phyloP scores from a whole-genome alignment of 2,888 invertebrate genomes.

The Pterostichus niger region DNA sequence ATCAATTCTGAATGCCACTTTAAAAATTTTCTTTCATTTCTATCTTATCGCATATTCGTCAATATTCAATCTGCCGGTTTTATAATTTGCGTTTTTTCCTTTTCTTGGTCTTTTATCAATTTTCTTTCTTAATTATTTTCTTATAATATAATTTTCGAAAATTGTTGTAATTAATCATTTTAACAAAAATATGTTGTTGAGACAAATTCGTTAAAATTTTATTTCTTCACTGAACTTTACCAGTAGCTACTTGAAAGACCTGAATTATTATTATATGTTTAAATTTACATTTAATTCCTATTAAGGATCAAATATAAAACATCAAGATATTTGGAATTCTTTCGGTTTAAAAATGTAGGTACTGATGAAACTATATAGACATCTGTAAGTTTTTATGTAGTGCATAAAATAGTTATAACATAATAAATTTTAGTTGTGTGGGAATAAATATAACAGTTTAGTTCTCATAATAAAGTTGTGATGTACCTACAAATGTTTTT shows the following conservation, averaged over 20 bases:
- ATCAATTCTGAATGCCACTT: slow-evolving; percentile 39
- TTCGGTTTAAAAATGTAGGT: slow-evolving; percentile 15
- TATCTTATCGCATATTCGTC: slow-evolving; percentile 46
- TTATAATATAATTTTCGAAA: too few species aligned
- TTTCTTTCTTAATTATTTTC: slow-evolving; percentile 15
- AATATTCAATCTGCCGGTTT: slow-evolving; percentile 27
- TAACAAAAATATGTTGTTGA: too few species aligned
- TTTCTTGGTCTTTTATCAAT: slow-evolving; percentile 9
- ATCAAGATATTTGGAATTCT: slow-evolving; percentile 21
- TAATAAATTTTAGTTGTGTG: not conserved
- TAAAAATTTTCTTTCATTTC: slow-evolving; percentile 42
- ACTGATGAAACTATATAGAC: not conserved
- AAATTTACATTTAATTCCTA: slow-evolving; percentile 10
- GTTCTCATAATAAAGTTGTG: slow-evolving; percentile 5
- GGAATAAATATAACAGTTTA: slow-evolving; percentile 28
- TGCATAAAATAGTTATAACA: slow-evolving; percentile 35
- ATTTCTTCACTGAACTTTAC: too few species aligned
- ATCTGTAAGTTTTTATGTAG: slow-evolving; percentile 26
- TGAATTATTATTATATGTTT: too few species aligned
- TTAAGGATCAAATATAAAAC: slow-evolving; percentile 7
- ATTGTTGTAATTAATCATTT: too few species aligned
- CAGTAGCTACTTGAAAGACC: too few species aligned
- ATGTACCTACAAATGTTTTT: not conserved
- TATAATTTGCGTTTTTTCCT: slow-evolving; percentile 34
- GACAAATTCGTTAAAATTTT: too few species aligned